Percentiles rank a stretch among this genome's conserved stretches.
Evolutionary conservation across 2,113 vertebrate genomes (phyloP).

Genomic region (Myrmophylax atrothorax): DNA sequence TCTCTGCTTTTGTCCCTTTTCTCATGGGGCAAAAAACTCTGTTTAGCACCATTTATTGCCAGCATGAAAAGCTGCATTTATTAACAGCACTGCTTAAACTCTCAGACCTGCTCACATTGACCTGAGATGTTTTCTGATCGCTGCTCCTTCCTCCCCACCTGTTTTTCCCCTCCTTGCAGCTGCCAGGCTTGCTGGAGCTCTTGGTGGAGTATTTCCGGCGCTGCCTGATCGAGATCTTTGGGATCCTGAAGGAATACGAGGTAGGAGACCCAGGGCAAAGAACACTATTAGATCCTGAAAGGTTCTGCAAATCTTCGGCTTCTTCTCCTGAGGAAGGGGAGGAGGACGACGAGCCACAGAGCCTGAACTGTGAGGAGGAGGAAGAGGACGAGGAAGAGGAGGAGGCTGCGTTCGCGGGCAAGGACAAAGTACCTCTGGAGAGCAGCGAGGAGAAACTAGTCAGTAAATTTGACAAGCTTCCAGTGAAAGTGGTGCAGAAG

Average conservation of each 20-base stretch:
- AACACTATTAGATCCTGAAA: slow-evolving; percentile 90
- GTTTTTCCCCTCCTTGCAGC: slow-evolving; percentile 68
- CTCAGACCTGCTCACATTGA: neutral
- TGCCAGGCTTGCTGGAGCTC: slow-evolving; percentile 94
- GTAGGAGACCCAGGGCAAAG: slow-evolving; percentile 96
- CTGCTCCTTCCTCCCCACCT: slow-evolving; percentile 22
- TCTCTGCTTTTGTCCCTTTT: neutral
- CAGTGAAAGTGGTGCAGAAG: slow-evolving; percentile 91
- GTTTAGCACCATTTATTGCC: neutral
- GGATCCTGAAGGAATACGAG: slow-evolving; percentile 96
- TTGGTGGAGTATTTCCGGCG: slow-evolving; percentile 97
- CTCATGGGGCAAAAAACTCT: neutral
- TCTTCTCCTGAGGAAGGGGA: slow-evolving; percentile 74
- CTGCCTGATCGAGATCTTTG: slow-evolving; percentile 98
- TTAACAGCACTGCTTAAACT: neutral
- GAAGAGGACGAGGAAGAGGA: slow-evolving; percentile 81
- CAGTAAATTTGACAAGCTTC: slow-evolving; percentile 98
- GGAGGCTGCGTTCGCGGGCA: slow-evolving; percentile 76
- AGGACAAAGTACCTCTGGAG: slow-evolving; percentile 74
- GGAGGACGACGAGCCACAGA: slow-evolving; percentile 73
- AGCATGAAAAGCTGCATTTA: neutral
- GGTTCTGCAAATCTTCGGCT: slow-evolving; percentile 80
- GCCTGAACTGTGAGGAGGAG: slow-evolving; percentile 72
- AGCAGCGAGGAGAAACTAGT: slow-evolving; percentile 82
- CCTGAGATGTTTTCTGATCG: slow-evolving; percentile 4